Evolutionary conservation across 92 coral and sea anemone species (phyloP).

Genomic region (Meandrina meandrites): DNA sequence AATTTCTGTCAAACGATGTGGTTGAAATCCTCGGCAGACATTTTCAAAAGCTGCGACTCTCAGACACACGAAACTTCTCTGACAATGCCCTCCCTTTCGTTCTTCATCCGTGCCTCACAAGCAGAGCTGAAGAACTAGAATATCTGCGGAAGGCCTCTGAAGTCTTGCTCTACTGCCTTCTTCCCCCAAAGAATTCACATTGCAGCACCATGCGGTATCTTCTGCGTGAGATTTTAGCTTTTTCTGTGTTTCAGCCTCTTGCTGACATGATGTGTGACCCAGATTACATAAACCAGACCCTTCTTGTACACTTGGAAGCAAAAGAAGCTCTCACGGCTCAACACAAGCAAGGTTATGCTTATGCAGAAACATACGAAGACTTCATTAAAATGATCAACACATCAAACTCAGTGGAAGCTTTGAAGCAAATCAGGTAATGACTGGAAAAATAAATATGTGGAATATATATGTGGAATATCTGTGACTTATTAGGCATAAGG

Average conservation of each 20-base stretch:
- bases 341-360: conserved; percentile 98
- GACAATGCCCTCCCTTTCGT: conserved; percentile 85
- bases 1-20: conserved; percentile 89
- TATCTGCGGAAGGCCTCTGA: conserved; percentile 86
- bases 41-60: conserved; percentile 89
- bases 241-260: conserved; percentile 89
- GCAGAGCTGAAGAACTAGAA: conserved; percentile 75
- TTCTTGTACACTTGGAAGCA: conserved; percentile 85
- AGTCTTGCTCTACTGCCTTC: conserved; percentile 78
- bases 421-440: conserved; percentile 89
- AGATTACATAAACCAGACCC: conserved; percentile 92
- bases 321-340: conserved; percentile 89
- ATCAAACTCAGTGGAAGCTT: conserved; percentile 86
- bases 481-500: too few relatives aligned
- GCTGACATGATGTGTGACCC: conserved; percentile 97
- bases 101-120: conserved; percentile 87
- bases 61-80: conserved; percentile 77
- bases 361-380: conserved; percentile 99
- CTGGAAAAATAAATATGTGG: neutral
- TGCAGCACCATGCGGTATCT: conserved; percentile 82
- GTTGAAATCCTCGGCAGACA: conserved; percentile 89
- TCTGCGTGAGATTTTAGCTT: conserved; percentile 89
- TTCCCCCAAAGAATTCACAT: conserved; percentile 76
- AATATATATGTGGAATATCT: neutral
- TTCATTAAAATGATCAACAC: conserved; percentile 93